phyloP scores from a whole-genome alignment of 2,113 vertebrate genomes.

The Cygnus buccinator region DNA sequence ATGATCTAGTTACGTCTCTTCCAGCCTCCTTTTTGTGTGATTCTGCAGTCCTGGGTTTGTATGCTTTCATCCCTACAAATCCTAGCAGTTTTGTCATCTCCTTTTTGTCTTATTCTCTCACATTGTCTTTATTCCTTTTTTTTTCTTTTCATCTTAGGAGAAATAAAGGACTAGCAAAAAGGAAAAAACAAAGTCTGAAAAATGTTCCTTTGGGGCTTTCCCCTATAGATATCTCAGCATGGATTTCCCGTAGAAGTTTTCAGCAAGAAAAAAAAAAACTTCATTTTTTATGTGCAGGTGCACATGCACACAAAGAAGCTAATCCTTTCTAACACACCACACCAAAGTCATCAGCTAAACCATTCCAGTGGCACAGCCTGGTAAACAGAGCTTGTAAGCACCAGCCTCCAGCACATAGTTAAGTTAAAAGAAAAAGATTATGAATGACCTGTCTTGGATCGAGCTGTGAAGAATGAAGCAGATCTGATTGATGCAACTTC shows the following conservation, averaged over 20 bases:
- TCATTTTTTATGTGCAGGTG: background rate
- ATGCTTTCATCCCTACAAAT: background rate
- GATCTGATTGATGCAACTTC: constrained; percentile 13
- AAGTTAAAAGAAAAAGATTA: background rate
- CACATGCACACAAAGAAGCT: background rate
- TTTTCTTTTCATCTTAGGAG: background rate
- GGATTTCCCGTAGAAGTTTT: background rate
- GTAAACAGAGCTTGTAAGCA: background rate
- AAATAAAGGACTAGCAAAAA: background rate
- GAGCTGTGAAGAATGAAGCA: background rate
- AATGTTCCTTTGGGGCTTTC: background rate
- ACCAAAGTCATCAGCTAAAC: constrained; percentile 9
- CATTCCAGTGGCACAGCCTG: background rate
- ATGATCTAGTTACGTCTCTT: background rate
- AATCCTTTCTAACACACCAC: background rate
- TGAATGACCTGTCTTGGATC: background rate
- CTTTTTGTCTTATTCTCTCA: background rate
- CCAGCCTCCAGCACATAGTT: background rate
- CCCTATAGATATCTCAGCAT: background rate
- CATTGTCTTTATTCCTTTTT: background rate
- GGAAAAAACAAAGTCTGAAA: background rate
- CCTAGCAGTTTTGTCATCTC: background rate
- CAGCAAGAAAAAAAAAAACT: background rate
- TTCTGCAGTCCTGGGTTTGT: background rate
- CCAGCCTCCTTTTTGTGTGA: background rate